phyloP scores from a whole-genome alignment of 2,888 invertebrate species.

The Lymantria monacha region DNA sequence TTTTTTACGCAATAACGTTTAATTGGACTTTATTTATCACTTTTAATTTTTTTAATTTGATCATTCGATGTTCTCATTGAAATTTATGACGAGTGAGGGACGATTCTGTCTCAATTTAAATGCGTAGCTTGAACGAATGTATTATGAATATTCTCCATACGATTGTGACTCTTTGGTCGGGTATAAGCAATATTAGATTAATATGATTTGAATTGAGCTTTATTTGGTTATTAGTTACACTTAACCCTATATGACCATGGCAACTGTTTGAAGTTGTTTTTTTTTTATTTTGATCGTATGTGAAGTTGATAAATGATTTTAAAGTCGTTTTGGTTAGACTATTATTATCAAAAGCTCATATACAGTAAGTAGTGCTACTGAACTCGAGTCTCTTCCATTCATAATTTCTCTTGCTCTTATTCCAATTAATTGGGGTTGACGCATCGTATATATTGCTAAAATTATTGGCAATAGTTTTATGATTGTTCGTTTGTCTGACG shows the following conservation, averaged over 20 bases:
- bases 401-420: too few species aligned
- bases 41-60: constrained; percentile 82
- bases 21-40: constrained; percentile 81
- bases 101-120: constrained; percentile 68
- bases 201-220: constrained; percentile 22
- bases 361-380: too few species aligned
- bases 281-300: not conserved
- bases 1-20: constrained; percentile 81
- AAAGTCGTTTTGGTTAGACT: not conserved
- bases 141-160: constrained; percentile 55
- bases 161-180: constrained; percentile 27
- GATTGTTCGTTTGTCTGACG: too few species aligned
- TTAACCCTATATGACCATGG: constrained; percentile 10
- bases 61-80: constrained; percentile 68
- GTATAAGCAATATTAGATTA: constrained; percentile 30
- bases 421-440: too few species aligned
- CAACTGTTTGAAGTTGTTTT: not conserved
- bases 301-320: not conserved
- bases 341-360: constrained; percentile 1
- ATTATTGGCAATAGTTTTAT: too few species aligned
- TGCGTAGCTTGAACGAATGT: constrained; percentile 70
- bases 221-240: constrained; percentile 24
- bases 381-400: too few species aligned
- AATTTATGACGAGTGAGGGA: constrained; percentile 70
- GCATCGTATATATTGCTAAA: too few species aligned